A percentile compares a stretch with the other conserved stretches of the same genome.
Conservation (phyloP, 2,113 vertebrate species). For the Amazona vittata region DNA sequence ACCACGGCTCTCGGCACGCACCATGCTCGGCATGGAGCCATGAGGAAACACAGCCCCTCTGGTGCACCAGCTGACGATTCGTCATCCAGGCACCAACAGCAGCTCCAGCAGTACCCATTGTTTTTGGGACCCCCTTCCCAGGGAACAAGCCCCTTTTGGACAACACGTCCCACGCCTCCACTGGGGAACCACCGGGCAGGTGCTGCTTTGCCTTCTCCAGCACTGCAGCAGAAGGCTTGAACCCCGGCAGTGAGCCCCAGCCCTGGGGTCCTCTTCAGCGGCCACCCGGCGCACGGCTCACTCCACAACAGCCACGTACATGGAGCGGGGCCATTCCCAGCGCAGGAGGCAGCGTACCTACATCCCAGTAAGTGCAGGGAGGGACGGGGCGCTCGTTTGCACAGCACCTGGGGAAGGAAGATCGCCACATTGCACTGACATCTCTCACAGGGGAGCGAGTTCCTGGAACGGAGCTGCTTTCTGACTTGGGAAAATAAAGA, state of each 20-base stretch:
- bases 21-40: accelerated
- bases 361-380: accelerated
- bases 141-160: not conserved
- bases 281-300: accelerated
- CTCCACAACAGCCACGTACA: not conserved
- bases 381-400: accelerated
- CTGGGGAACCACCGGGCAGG: accelerated
- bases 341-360: accelerated
- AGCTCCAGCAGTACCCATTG: accelerated
- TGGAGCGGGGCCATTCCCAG: not conserved
- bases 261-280: not conserved
- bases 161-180: not conserved
- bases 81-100: accelerated
- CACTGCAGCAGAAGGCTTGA: accelerated
- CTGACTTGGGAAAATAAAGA: not conserved
- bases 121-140: not conserved
- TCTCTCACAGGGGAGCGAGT: not conserved
- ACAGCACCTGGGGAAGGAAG: not conserved
- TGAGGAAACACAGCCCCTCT: accelerated
- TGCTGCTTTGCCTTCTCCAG: not conserved
- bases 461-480: not conserved
- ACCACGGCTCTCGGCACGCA: accelerated
- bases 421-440: not conserved
- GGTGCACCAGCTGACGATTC: accelerated
- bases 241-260: not conserved